Evolutionary conservation across 2,113 vertebrate genomes (phyloP).

Genomic region (Chitala chitala): DNA sequence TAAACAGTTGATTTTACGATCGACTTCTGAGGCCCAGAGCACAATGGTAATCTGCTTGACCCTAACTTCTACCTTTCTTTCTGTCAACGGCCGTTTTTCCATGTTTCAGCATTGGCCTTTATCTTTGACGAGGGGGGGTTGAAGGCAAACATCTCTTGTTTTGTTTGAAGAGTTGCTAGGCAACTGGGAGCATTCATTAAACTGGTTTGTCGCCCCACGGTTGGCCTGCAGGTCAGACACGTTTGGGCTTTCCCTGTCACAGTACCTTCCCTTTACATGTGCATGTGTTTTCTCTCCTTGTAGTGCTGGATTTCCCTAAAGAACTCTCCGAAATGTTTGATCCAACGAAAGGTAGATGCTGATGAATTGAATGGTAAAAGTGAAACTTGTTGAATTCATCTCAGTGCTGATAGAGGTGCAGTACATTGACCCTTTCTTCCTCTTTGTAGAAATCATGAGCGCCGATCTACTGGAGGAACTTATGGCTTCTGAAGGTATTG

Average conservation of each 20-base stretch:
- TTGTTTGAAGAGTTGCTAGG: neutral
- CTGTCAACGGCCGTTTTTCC: neutral
- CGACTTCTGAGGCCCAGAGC: no score
- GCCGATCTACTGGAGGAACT: slow-evolving; percentile 66
- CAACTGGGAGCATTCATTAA: neutral
- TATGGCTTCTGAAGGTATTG: slow-evolving; percentile 75
- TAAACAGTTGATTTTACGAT: no score
- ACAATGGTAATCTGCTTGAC: no score
- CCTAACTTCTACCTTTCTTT: neutral
- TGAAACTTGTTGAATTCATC: neutral
- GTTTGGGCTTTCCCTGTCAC: neutral
- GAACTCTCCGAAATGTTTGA: slow-evolving; percentile 97
- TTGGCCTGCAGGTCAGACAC: neutral
- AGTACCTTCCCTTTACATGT: neutral
- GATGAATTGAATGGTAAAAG: neutral
- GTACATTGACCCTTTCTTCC: slow-evolving; percentile 19
- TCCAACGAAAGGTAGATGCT: slow-evolving; percentile 80
- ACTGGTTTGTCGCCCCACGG: no score
- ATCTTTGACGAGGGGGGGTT: neutral
- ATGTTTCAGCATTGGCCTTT: neutral
- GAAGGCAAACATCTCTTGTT: neutral
- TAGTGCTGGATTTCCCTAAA: slow-evolving; percentile 93
- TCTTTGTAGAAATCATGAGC: slow-evolving; percentile 16
- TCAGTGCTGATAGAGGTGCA: neutral
- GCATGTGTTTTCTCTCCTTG: slow-evolving; percentile 48